Evolutionary conservation across 1,140 invertebrate species (phyloP), one percentile per base, ranked within the genome.

Genomic region (Drosophila arizonae): DNA sequence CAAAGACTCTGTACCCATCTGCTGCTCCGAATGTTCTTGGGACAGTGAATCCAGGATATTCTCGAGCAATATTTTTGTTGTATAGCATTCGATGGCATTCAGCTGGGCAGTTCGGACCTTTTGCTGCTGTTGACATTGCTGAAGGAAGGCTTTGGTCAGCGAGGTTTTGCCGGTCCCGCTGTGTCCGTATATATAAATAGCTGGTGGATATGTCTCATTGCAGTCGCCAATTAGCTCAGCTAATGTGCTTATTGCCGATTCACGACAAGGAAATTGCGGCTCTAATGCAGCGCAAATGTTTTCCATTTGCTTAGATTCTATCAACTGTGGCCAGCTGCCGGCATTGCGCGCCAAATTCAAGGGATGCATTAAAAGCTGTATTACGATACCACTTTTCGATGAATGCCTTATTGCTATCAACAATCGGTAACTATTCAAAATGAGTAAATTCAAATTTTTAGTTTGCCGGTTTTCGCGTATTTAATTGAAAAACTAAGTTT

Each of bases 31-130:
- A 24, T 24, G 1, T 24, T 24, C 21, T 3, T 21, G 6, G 11
- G 58, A 57, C 6, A 97, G 90, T 58, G 94, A 93, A 51, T 93
- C 93, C 26, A 97, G 70, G 21, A 97, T 95, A n/a, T 94, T 93
- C 91, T 97, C 96, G 81, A 95, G 95, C 45, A 97, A 92, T 56
- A 97, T 94, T 92, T 95, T 95, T 2, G 93, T 91, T n/a, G 93
- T 94, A 81, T 95, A 96, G 84, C 95, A 96, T 90, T 98, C 97
- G 6, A 97, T 93, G 88, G 96, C 96, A 91, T 97, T 96, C n/a
- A 97, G 91, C 51, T 94, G 90, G 24, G 95, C 94, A 78, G 94
- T 92, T 86, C 94, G 95, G 46, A 95, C 94, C 8, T 93, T 78
- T 41, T 95, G 92, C 72, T 93, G 90, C 17, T 93, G 78, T 10